Base-by-base conservation (phyloP, 2,888 invertebrate genomes). In the Chironomus riparius region DNA sequence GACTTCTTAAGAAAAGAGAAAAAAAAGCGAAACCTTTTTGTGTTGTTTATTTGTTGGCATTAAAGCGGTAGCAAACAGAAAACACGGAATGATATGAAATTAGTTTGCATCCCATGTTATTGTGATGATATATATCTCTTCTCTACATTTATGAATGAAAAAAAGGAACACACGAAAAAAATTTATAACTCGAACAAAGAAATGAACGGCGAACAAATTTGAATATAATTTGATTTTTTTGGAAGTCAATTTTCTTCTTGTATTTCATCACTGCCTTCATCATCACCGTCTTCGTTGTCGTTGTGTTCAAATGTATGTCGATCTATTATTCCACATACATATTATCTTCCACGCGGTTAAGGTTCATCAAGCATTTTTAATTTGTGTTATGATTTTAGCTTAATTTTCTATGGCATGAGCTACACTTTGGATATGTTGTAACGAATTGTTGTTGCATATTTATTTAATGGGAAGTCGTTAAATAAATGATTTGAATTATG, bases 221-320 rank as follows among this genome's bases (percentile, higher is more conserved):
- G 74, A 74, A 74, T 74, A 74, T 74, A 74, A 74, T 74, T 74
- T 74, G 74, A 74, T 74, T 74, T 74, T 61, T 74, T 65, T 22
- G 72, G 72, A 72, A 72, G 61, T 72, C 72, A 72, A 56, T 65
- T 74, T 74, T 74, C 74, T 68, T 74, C 61, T 74, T 47, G 21
- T 22, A 28, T 18, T 48, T 24, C 15, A 15, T 22, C 68, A 56
- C 18, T 15, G 15, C n/a, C 18, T 24, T 24, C 65, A 65, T 65
- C 22, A 65, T 13, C 65, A 24, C 18, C 56, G 38, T 38, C 38
- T 38, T 38, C 38, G 10, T 38, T 38, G 38, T 38, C 38, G 38
- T 38, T 38, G 38, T 38, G 38, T 38, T 38, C 1, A 38, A 38
- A 38, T 38, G 56, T 56, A 56, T 56, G 56, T 56, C 38, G 38